A percentile compares a stretch with the other conserved stretches of the same genome.
phyloP scores from a whole-genome alignment of 2,888 invertebrate species.

The Stramonita haemastoma region DNA sequence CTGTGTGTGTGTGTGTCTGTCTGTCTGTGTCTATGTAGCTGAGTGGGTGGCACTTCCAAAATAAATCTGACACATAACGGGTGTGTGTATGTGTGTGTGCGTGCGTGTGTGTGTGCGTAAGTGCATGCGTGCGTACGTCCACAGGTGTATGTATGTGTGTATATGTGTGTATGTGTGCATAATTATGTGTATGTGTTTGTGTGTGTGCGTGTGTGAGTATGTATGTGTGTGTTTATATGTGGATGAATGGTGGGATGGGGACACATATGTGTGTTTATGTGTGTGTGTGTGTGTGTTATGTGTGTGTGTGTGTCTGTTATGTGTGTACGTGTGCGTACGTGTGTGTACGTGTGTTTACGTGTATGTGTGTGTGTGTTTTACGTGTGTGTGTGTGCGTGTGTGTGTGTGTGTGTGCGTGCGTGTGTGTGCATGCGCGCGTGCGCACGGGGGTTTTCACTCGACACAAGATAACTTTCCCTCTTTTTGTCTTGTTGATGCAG shows the following conservation, averaged over 20 bases:
- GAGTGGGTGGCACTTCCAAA: too few species aligned
- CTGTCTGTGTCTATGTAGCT: too few species aligned
- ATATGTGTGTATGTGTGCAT: background rate
- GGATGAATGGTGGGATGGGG: background rate
- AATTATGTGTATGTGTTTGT: background rate
- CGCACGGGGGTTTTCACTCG: background rate
- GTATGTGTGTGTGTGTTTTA: too few species aligned
- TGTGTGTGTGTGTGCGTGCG: background rate
- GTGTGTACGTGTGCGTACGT: too few species aligned
- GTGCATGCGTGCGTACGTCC: background rate
- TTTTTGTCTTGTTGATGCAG: too few species aligned
- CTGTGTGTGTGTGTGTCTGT: too few species aligned
- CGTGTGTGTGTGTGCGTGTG: background rate
- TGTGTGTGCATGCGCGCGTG: background rate
- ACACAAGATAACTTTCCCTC: too few species aligned
- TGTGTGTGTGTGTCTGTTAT: background rate
- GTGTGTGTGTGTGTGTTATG: slow-evolving; percentile 4
- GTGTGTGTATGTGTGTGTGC: slow-evolving; percentile 7
- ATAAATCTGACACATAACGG: too few species aligned
- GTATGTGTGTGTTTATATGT: background rate
- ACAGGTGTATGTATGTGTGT: background rate
- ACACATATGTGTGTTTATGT: background rate
- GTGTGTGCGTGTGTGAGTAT: background rate
- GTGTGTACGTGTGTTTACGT: background rate
- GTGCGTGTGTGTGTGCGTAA: background rate